Conservation (phyloP, 1,140 invertebrate genomes). For the Riptortus pedestris region DNA sequence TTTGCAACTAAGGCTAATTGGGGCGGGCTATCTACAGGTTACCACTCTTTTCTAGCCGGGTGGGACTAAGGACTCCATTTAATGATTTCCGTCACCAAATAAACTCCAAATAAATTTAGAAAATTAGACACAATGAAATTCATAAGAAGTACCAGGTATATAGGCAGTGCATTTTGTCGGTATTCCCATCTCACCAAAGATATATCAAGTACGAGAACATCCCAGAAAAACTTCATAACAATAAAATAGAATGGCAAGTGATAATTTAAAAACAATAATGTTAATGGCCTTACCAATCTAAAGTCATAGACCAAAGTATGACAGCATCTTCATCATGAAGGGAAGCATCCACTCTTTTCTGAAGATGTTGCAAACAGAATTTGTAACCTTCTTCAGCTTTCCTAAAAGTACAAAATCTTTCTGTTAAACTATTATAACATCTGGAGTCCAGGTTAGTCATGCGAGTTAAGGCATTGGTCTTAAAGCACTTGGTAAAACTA, state of each 20-base stretch:
- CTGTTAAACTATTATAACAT: neutral
- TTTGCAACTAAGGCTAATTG: too few species aligned
- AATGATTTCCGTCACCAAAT: too few species aligned
- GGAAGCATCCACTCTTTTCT: constrained; percentile 44
- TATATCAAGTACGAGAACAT: neutral
- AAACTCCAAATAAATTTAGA: too few species aligned
- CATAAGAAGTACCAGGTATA: neutral
- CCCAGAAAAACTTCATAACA: neutral
- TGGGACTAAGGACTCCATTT: too few species aligned
- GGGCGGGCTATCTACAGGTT: too few species aligned
- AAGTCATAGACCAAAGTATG: constrained; percentile 54
- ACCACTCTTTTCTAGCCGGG: too few species aligned
- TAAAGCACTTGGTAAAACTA: too few species aligned
- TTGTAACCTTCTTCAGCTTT: constrained; percentile 63
- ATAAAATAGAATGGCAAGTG: too few species aligned
- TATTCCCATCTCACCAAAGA: too few species aligned
- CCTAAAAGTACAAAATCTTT: constrained; percentile 32
- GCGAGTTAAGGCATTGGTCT: too few species aligned
- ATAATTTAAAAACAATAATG: neutral
- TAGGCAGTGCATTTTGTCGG: too few species aligned
- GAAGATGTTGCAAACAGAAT: constrained; percentile 60
- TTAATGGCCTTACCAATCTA: constrained; percentile 48
- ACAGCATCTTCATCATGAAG: constrained; percentile 46
- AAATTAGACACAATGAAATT: neutral
- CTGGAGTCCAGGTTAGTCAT: too few species aligned